Evolutionary conservation across 2,113 vertebrate species (phyloP).

Genomic region (Tetraodon nigroviridis): DNA sequence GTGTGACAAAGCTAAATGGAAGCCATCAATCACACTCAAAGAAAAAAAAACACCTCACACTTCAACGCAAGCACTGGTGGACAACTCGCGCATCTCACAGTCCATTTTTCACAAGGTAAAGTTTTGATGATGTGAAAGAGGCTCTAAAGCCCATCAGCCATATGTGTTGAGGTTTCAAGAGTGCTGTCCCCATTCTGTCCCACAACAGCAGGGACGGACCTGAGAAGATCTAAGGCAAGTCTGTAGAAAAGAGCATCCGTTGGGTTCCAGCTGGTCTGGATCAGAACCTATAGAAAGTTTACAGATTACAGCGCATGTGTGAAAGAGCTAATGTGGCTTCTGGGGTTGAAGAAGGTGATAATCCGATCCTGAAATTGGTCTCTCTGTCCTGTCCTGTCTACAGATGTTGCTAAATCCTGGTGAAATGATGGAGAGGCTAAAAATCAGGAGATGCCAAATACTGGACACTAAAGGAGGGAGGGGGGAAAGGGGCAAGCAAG

Average conservation of each 20-base stretch:
- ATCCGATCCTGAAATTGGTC: conserved; percentile 55
- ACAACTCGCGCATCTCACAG: not conserved
- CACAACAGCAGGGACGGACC: not conserved
- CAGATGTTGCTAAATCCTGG: conserved; percentile 35
- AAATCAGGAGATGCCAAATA: conserved; percentile 16
- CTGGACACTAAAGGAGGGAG: conserved; percentile 18
- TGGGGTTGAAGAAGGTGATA: conserved; percentile 1
- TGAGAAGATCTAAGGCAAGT: too few species aligned
- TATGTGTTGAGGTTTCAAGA: not conserved
- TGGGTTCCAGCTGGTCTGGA: too few species aligned
- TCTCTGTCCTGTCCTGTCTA: conserved; percentile 48
- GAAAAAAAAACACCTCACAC: conserved; percentile 20
- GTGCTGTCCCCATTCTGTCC: not conserved
- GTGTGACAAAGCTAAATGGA: conserved; percentile 41
- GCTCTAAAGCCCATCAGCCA: not conserved
- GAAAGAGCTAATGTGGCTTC: not conserved
- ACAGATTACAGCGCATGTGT: too few species aligned
- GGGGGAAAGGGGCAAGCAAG: conserved; percentile 10
- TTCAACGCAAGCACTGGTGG: not conserved
- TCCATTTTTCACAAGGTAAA: not conserved
- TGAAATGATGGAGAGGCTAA: conserved; percentile 29
- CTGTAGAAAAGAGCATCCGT: too few species aligned
- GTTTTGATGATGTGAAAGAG: conserved; percentile 3
- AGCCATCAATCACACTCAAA: conserved; percentile 43
- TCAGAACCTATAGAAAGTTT: too few species aligned